Percentiles rank a stretch among this genome's conserved stretches.
These are phyloP conservation scores for Drosophila greeni DNA, from an alignment of 2,888 invertebrate genomes.

Conservation along the genomic window DNA sequence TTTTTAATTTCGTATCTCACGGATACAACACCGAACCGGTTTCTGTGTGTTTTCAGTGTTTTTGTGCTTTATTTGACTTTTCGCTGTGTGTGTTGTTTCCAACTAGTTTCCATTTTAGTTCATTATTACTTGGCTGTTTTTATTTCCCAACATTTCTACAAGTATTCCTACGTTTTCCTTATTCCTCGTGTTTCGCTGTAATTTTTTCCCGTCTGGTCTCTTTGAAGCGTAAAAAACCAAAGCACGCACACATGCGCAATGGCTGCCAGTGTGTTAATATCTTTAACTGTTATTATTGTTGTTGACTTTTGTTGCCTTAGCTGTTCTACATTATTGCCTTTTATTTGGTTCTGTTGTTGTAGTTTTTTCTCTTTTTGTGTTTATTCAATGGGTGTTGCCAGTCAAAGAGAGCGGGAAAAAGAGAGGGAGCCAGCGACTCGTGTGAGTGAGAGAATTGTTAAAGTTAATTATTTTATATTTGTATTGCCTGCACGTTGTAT, in stretches of 20 bases:
- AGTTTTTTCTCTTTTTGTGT: constrained; percentile 33
- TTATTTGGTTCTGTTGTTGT: constrained; percentile 47
- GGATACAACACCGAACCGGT: constrained; percentile 68
- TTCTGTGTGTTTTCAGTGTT: constrained; percentile 44
- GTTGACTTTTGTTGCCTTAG: constrained; percentile 35
- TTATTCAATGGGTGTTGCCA: constrained; percentile 58
- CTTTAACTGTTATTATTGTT: constrained; percentile 64
- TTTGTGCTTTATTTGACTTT: constrained; percentile 16
- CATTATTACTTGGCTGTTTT: constrained; percentile 58
- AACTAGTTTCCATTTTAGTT: constrained; percentile 71
- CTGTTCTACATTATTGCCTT: constrained; percentile 56
- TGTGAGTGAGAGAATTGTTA: constrained; percentile 56
- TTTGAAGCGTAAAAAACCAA: constrained; percentile 61
- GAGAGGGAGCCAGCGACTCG: constrained; percentile 3
- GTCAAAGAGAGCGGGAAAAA: constrained; percentile 10
- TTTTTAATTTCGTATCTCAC: constrained; percentile 52
- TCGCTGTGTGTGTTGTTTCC: constrained; percentile 40
- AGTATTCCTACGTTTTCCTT: constrained; percentile 31
- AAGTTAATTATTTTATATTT: constrained; percentile 69
- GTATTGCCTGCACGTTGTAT: constrained; percentile 68
- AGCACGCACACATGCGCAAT: constrained; percentile 71
- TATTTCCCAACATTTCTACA: constrained; percentile 52
- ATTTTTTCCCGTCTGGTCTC: constrained; percentile 41
- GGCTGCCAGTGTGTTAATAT: constrained; percentile 56
- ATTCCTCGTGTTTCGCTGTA: constrained; percentile 39